These are phyloP conservation scores for Stenodera caucasica DNA, from an alignment of 2,888 invertebrate species.

Conservation along the genomic window DNA sequence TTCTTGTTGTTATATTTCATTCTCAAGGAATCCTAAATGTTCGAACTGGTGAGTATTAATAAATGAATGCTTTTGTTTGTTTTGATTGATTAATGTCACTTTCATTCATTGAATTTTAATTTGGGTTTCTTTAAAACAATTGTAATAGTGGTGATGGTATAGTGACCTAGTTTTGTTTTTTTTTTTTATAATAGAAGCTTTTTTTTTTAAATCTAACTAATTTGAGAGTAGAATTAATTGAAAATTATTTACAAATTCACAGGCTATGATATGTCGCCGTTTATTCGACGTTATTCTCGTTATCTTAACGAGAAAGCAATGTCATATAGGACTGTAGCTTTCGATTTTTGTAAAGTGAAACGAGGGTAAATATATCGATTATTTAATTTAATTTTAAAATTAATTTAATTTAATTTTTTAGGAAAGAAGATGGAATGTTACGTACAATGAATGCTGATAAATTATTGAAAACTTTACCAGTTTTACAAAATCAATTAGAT, in stretches of 20 bases:
- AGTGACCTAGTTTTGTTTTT: neutral
- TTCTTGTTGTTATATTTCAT: conserved; percentile 16
- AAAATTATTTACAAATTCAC: too few species aligned
- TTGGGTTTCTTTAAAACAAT: neutral
- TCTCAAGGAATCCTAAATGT: conserved; percentile 62
- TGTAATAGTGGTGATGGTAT: neutral
- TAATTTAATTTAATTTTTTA: too few species aligned
- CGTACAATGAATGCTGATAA: conserved; percentile 98
- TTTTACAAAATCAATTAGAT: conserved; percentile 95
- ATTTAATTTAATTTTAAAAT: too few species aligned
- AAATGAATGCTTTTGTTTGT: too few species aligned
- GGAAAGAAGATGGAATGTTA: conserved; percentile 96
- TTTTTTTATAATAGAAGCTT: neutral
- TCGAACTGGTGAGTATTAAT: conserved; percentile 65
- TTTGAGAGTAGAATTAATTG: neutral
- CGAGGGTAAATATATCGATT: too few species aligned
- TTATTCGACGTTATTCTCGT: conserved; percentile 97
- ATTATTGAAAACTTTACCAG: conserved; percentile 94
- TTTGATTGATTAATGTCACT: neutral
- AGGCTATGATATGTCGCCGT: conserved; percentile 99
- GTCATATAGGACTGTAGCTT: conserved; percentile 97
- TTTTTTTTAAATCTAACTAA: too few species aligned
- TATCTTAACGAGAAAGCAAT: conserved; percentile 99
- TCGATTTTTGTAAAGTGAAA: conserved; percentile 99
- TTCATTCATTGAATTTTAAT: neutral